Base-by-base conservation (phyloP, 2,888 invertebrate species). In the Nomada flava region DNA sequence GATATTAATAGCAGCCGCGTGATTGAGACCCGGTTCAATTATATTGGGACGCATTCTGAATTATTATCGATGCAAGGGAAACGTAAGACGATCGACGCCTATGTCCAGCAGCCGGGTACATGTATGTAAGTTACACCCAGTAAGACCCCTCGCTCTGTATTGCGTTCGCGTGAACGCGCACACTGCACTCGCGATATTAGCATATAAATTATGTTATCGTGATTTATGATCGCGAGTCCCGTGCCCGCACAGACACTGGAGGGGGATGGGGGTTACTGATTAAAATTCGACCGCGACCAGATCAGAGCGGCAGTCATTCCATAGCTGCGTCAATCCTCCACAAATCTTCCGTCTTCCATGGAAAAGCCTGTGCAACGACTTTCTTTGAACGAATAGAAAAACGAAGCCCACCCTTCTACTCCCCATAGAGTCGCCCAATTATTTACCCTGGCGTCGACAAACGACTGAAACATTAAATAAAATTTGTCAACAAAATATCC, bases 141-240 rank as follows among this genome's bases (percentile, higher is more conserved):
- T 76, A 83, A 77, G 73, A 74, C 71, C 65, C 73, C 42, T 71
- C 73, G 68, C 67, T 65, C 79, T 77, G 71, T 36, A 52, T 74
- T 74, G 59, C 80, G 80, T 72, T 78, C 85, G 82, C 80, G 87
- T 85, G 75, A 75, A 74, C 84, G 78, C 86, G 83, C 86, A 80
- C 79, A 77, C 72, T 80, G 82, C 79, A 70, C 86, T 79, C 83
- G 85, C 87, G 75, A 86, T 90, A 93, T 93, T 93, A 92, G 92
- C 93, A 92, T 92, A 92, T 92, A 93, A 93, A 93, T 93, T 92
- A 93, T 92, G 91, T 89, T 91, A 92, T 91, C 92, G 91, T 92
- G 92, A 93, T 93, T 93, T 93, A 93, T 91, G 91, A 87, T 80
- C 77, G 84, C 84, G 68, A 72, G 52, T 76, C 71, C 83, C 80